Base-by-base conservation (phyloP, 2,113 vertebrate genomes). In the Balaeniceps rex region DNA sequence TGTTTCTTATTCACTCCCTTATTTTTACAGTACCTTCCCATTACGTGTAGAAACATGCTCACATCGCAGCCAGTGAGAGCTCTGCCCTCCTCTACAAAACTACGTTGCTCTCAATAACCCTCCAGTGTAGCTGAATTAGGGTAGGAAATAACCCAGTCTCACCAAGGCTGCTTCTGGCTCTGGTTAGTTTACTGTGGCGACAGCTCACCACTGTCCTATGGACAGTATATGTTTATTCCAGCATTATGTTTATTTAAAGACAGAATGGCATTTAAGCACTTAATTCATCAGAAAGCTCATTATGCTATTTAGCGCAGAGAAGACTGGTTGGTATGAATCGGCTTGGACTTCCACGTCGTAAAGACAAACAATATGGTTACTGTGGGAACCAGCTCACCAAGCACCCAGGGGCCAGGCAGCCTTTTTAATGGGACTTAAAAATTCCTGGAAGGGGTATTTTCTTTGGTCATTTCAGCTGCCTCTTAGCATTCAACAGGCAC, bases 351-450 rank as follows among this genome's bases (percentile, higher is more conserved):
- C 74, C 63, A 68, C 47, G 46, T 40, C 9, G 16, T 78, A 46
- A 96, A 96, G 86, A 55, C 75, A 94, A 70, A 74, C 36, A 88
- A 38, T 11, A 28, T 7, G 4, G 92, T 95, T 97, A 91, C 94
- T 96, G 90, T 93, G 94, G 94, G 93, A 97, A 97, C 68, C 64
- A 80, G 66, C 94, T 83, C 76, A 60, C 14, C n/a, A 87, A 91
- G 90, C 80, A 83, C 54, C 65, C 25, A 61, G 34, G 54, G 77
- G 60, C 91, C 76, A 88, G 52, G 63, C 74, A 90, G 83, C 49
- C 52, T 60, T 83, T 90, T 65, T 47, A 77, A 64, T 36, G 63
- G 51, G 36, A 58, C 60, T 65, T 61, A 29, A 75, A 65, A 74
- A 83, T 69, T 75, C 72, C 68, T 64, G 64, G 55, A 69, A 89